Evolutionary conservation across 2,888 invertebrate genomes (phyloP).

Genomic region (Crocallis elinguaria): DNA sequence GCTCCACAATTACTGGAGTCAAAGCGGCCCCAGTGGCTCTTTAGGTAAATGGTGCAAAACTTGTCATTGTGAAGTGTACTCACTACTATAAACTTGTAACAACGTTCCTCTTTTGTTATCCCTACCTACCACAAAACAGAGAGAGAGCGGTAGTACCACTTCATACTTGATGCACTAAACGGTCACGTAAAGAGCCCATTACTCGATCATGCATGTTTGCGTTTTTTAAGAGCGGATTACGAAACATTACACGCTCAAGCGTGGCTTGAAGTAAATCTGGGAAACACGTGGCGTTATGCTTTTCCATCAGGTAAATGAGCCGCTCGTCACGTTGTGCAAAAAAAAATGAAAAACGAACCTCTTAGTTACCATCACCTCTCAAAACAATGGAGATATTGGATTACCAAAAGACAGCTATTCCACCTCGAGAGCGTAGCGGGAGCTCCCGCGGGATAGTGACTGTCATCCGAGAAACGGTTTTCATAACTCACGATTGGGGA

Average conservation of each 20-base stretch:
- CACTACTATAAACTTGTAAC: constrained; percentile 9
- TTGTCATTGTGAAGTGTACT: constrained; percentile 28
- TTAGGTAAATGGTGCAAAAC: constrained; percentile 30
- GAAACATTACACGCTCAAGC: too few relatives aligned
- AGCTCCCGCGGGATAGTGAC: constrained; percentile 25
- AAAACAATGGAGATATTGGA: constrained; percentile 7
- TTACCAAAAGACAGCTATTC: background rate
- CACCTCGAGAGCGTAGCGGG: constrained; percentile 4
- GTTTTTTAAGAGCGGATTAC: too few relatives aligned
- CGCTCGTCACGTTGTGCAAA: too few relatives aligned
- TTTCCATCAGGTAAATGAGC: too few relatives aligned
- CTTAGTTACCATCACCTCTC: background rate
- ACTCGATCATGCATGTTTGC: too few relatives aligned
- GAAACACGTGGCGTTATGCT: too few relatives aligned
- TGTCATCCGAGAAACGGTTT: constrained; percentile 34
- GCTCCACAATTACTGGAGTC: constrained; percentile 29
- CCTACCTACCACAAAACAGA: too few relatives aligned
- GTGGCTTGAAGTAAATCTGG: too few relatives aligned
- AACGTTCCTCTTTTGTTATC: background rate
- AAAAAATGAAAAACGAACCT: too few relatives aligned
- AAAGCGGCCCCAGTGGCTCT: constrained; percentile 25
- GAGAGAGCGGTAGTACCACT: too few relatives aligned
- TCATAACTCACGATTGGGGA: constrained; percentile 39
- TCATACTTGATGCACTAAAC: too few relatives aligned
- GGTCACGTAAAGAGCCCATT: too few relatives aligned